Evolutionary conservation across 1,140 invertebrate species (phyloP).

Genomic region (Eufriesea mexicana): DNA sequence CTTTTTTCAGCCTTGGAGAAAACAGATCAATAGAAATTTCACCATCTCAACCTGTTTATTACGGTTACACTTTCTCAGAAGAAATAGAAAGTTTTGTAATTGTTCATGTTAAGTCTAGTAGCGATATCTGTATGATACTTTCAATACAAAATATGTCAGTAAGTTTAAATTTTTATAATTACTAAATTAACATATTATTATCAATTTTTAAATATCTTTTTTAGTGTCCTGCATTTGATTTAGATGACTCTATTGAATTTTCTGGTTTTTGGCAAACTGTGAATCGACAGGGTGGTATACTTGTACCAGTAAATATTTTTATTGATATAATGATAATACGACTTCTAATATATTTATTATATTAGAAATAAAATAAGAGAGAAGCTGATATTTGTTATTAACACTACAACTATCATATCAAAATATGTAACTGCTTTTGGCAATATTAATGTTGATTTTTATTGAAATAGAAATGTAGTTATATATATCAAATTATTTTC

Average conservation of each 20-base stretch:
- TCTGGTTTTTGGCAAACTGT: slow-evolving; percentile 87
- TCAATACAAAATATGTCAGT: slow-evolving; percentile 86
- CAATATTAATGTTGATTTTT: no score
- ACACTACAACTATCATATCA: no score
- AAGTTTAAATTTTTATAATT: slow-evolving; percentile 53
- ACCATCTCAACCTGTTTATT: slow-evolving; percentile 84
- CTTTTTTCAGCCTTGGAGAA: slow-evolving; percentile 59
- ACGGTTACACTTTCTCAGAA: slow-evolving; percentile 82
- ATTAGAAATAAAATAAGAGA: not conserved
- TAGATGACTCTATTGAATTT: slow-evolving; percentile 85
- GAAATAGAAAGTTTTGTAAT: slow-evolving; percentile 82
- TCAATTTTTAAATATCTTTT: slow-evolving; percentile 51
- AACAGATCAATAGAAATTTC: slow-evolving; percentile 67
- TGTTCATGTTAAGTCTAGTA: slow-evolving; percentile 82
- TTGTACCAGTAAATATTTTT: slow-evolving; percentile 81
- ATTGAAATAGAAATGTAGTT: no score
- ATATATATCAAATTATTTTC: no score
- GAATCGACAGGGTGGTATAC: slow-evolving; percentile 84
- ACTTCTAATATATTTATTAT: not conserved
- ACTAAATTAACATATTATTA: not conserved
- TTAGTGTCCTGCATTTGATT: slow-evolving; percentile 87
- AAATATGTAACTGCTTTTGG: no score
- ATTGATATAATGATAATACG: not conserved
- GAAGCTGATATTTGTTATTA: not conserved
- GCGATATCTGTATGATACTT: slow-evolving; percentile 84